A percentile compares a stretch with the other conserved stretches of the same genome.
phyloP scores from a whole-genome alignment of 2,113 vertebrate species.

The Pangasianodon hypophthalmus region DNA sequence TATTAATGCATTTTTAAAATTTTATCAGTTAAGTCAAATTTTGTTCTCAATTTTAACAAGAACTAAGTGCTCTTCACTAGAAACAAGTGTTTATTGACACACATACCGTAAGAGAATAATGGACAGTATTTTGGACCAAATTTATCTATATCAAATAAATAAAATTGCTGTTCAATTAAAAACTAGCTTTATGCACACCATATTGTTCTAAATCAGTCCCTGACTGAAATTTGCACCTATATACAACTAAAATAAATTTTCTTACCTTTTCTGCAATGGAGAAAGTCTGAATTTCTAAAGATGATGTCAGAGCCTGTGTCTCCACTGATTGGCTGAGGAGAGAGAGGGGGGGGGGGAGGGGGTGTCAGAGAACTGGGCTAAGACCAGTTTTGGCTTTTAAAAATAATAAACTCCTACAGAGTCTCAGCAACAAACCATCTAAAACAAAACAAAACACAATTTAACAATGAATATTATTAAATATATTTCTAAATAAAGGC shows the following conservation, averaged over 20 bases:
- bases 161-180: neutral
- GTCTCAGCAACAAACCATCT: neutral
- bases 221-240: neutral
- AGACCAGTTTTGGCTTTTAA: neutral
- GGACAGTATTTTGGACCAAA: too few species aligned
- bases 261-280: constrained; percentile 68
- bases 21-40: neutral
- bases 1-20: too few species aligned
- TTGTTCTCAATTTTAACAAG: neutral
- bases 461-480: neutral
- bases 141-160: neutral
- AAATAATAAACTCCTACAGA: neutral
- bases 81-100: neutral
- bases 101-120: neutral
- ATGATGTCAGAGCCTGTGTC: constrained; percentile 63
- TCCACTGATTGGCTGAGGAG: constrained; percentile 66
- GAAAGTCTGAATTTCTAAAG: constrained; percentile 70
- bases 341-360: constrained; percentile 5
- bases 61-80: neutral
- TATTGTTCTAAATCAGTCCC: neutral
- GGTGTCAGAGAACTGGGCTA: neutral
- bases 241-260: neutral
- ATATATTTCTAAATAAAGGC: neutral
- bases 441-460: neutral
- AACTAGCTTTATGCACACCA: neutral